These are phyloP conservation scores for Dinoponera quadriceps DNA, from an alignment of 1,140 invertebrate species.

Conservation along the genomic window DNA sequence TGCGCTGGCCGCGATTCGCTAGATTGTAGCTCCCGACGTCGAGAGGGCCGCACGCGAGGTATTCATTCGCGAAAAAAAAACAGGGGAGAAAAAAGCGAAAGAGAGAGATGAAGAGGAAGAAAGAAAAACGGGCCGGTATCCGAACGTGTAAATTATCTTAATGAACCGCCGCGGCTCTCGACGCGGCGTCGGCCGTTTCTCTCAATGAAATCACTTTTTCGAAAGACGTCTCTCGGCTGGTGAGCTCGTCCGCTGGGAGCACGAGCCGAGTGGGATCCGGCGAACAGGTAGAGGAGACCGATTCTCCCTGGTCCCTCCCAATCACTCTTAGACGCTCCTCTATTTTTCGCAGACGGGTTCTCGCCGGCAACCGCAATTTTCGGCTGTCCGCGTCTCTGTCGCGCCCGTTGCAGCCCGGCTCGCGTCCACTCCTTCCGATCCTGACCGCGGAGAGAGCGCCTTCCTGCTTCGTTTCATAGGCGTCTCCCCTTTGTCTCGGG, in stretches of 20 bases:
- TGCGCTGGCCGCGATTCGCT: constrained; percentile 11
- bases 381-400: constrained; percentile 36
- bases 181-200: constrained; percentile 59
- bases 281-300: constrained; percentile 66
- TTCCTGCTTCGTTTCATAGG: constrained; percentile 44
- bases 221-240: constrained; percentile 24
- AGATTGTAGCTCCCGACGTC: constrained; percentile 29
- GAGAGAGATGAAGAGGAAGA: not conserved
- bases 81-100: too few relatives aligned
- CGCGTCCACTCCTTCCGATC: constrained; percentile 36
- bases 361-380: constrained; percentile 66
- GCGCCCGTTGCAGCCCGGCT: not conserved
- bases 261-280: not conserved
- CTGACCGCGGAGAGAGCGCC: not conserved
- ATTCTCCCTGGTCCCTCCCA: constrained; percentile 11
- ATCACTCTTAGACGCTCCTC: constrained; percentile 29
- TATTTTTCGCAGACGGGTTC: constrained; percentile 71
- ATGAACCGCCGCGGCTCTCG: constrained; percentile 51
- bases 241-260: constrained; percentile 4
- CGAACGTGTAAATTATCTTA: constrained; percentile 47
- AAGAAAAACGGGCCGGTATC: constrained; percentile 10
- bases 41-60: constrained; percentile 26
- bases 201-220: constrained; percentile 69
- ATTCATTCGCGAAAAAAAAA: not conserved
- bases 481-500: constrained; percentile 67